These are phyloP conservation scores for Tiliacea citrago DNA, from an alignment of 2,888 invertebrate genomes.

Conservation along the genomic window DNA sequence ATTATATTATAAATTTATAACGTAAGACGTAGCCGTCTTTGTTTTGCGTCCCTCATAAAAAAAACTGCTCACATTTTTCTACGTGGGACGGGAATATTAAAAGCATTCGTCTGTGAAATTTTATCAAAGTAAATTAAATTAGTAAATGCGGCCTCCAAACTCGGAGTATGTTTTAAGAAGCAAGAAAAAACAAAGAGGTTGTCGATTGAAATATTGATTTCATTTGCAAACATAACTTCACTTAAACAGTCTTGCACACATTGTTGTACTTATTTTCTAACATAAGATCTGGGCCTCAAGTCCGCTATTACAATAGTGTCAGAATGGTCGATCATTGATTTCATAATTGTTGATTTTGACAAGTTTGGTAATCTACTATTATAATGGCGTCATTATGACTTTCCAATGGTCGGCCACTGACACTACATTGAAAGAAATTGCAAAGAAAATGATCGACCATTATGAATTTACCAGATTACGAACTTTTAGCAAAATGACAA, in stretches of 20 bases:
- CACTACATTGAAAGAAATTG: too few relatives aligned
- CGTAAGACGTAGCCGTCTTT: slow-evolving; percentile 26
- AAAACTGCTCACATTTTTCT: slow-evolving; percentile 52
- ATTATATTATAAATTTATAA: slow-evolving; percentile 42
- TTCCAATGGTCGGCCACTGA: too few relatives aligned
- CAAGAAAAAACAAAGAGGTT: slow-evolving; percentile 27
- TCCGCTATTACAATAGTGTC: too few relatives aligned
- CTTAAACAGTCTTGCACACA: slow-evolving; percentile 25
- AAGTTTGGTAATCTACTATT: too few relatives aligned
- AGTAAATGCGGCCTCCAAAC: slow-evolving; percentile 13
- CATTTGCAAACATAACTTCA: slow-evolving; percentile 42
- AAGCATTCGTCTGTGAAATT: slow-evolving; percentile 50
- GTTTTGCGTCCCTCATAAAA: slow-evolving; percentile 42
- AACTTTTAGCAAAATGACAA: too few relatives aligned
- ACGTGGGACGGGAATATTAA: slow-evolving; percentile 47
- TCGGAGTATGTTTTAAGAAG: slow-evolving; percentile 2
- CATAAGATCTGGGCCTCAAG: too few relatives aligned
- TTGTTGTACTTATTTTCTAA: not conserved
- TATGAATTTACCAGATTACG: too few relatives aligned
- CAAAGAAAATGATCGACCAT: too few relatives aligned
- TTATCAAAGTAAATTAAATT: slow-evolving; percentile 48
- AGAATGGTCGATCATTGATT: too few relatives aligned
- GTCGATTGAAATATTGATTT: slow-evolving; percentile 26
- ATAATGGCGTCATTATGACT: too few relatives aligned
- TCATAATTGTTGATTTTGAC: too few relatives aligned